A percentile compares a stretch with the other conserved stretches of the same genome.
phyloP scores from a whole-genome alignment of 2,888 invertebrate genomes.

The Myathropa florea region DNA sequence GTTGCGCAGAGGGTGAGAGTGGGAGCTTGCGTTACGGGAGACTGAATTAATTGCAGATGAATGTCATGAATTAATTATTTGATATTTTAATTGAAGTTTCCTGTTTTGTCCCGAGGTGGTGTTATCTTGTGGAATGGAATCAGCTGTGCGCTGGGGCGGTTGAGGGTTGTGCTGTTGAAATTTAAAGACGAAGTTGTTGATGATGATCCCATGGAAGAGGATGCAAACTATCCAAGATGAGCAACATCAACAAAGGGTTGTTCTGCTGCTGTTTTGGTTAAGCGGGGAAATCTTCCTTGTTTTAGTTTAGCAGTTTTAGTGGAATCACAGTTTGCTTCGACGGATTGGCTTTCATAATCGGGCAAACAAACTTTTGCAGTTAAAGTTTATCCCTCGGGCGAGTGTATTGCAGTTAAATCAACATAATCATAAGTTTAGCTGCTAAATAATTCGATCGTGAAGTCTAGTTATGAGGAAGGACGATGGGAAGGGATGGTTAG shows the following conservation, averaged over 20 bases:
- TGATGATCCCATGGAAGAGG: too few species aligned
- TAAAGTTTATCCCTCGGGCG: neutral
- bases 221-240: too few species aligned
- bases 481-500: too few species aligned
- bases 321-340: neutral
- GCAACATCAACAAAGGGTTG: neutral
- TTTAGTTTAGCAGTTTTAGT: neutral
- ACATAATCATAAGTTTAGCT: neutral
- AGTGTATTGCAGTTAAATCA: neutral
- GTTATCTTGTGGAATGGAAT: neutral
- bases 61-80: slow-evolving; percentile 51
- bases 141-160: neutral
- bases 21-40: neutral
- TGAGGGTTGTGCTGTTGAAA: too few species aligned
- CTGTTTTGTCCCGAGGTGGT: neutral
- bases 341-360: neutral
- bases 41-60: slow-evolving; percentile 30
- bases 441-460: neutral
- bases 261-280: too few species aligned
- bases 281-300: neutral
- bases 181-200: neutral
- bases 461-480: too few species aligned
- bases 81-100: slow-evolving; percentile 27
- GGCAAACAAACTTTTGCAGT: neutral
- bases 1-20: neutral